Conservation (phyloP, 2,113 vertebrate species). For the Callospermophilus lateralis region DNA sequence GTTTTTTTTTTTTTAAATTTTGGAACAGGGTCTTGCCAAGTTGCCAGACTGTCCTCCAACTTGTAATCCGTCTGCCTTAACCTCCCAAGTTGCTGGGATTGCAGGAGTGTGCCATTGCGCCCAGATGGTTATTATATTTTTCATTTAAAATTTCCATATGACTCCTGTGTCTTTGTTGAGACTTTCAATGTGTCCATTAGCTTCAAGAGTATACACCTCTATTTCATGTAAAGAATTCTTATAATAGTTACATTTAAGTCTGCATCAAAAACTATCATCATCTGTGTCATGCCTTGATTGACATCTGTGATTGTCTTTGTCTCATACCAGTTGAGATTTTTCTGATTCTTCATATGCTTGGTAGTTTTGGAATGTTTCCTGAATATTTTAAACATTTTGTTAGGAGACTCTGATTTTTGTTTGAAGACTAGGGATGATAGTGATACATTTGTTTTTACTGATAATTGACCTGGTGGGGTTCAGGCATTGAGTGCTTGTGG, state of each 20-base stretch:
- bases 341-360: neutral
- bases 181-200: neutral
- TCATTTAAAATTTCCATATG: constrained; percentile 4
- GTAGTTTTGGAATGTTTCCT: constrained; percentile 6
- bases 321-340: neutral
- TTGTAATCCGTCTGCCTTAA: too few relatives aligned
- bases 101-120: too few relatives aligned
- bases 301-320: neutral
- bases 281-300: neutral
- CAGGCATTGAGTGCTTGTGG: neutral
- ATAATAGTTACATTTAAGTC: neutral
- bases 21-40: too few relatives aligned
- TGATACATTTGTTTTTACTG: neutral
- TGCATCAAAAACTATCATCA: neutral
- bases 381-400: neutral
- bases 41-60: too few relatives aligned
- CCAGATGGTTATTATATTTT: too few relatives aligned
- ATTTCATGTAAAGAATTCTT: constrained; percentile 10
- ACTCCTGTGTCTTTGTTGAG: neutral
- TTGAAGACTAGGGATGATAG: neutral
- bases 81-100: too few relatives aligned
- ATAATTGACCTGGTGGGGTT: neutral
- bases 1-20: too few relatives aligned
- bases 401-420: neutral
- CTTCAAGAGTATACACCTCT: neutral